phyloP scores from a whole-genome alignment of 1,140 invertebrate species.

The Chironomus tepperi region DNA sequence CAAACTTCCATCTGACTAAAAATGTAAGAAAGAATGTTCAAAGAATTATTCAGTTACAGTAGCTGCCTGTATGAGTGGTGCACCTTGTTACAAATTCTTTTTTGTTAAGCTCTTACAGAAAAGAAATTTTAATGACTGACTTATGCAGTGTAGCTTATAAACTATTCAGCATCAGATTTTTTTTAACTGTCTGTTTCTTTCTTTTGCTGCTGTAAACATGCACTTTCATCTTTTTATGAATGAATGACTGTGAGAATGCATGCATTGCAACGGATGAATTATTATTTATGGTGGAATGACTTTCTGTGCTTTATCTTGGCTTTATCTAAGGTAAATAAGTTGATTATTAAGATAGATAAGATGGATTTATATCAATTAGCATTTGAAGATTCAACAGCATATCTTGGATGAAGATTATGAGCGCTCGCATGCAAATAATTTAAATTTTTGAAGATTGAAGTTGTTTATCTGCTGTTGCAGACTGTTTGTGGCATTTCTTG shows the following conservation, averaged over 20 bases:
- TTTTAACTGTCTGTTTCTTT: too few relatives aligned
- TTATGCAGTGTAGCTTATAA: constrained; percentile 2
- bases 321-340: too few relatives aligned
- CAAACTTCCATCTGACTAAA: too few relatives aligned
- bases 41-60: neutral
- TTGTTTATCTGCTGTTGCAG: too few relatives aligned
- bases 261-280: neutral
- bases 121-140: constrained; percentile 13
- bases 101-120: neutral
- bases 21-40: too few relatives aligned
- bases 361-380: constrained; percentile 9
- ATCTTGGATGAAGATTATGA: too few relatives aligned
- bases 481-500: too few relatives aligned
- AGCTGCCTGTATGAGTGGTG: neutral
- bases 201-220: too few relatives aligned
- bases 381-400: neutral
- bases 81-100: neutral
- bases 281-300: neutral
- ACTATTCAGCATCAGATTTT: neutral
- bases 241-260: neutral
- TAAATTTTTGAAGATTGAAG: too few relatives aligned
- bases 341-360: neutral
- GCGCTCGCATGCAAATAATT: too few relatives aligned
- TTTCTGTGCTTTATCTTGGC: too few relatives aligned
- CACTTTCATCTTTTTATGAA: too few relatives aligned